Conservation (phyloP, 1,140 invertebrate genomes). For the Lucilia sericata region DNA sequence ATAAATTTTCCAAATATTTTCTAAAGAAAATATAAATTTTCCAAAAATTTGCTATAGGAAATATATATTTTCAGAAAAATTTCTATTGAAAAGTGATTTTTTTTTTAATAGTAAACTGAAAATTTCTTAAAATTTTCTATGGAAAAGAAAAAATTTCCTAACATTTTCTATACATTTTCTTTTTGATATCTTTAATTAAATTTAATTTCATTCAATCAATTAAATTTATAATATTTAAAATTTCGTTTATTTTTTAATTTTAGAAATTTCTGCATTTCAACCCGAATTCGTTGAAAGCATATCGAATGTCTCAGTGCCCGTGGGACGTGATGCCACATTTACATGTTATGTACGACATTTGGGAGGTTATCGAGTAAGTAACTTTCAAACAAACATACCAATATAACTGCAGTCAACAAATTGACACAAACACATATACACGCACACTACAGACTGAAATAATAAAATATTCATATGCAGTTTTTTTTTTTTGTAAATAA, state of each 20-base stretch:
- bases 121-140: no score
- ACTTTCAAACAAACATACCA: not conserved
- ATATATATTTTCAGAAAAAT: no score
- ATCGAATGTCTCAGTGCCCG: constrained; percentile 84
- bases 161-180: no score
- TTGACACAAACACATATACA: not conserved
- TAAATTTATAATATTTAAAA: not conserved
- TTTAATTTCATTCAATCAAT: no score
- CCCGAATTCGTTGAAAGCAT: constrained; percentile 87
- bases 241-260: constrained; percentile 47
- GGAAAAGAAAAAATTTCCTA: no score
- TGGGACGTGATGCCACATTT: constrained; percentile 88
- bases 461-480: constrained; percentile 33
- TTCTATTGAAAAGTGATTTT: no score
- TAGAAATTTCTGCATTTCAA: constrained; percentile 78
- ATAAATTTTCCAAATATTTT: no score
- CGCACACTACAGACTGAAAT: not conserved
- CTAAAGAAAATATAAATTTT: no score
- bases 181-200: no score
- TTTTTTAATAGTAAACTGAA: no score
- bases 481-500: constrained; percentile 29
- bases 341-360: constrained; percentile 88
- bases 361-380: constrained; percentile 89
- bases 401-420: not conserved
- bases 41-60: no score